Conservation (phyloP, 2,888 invertebrate species). For the Pyrgus malvae region DNA sequence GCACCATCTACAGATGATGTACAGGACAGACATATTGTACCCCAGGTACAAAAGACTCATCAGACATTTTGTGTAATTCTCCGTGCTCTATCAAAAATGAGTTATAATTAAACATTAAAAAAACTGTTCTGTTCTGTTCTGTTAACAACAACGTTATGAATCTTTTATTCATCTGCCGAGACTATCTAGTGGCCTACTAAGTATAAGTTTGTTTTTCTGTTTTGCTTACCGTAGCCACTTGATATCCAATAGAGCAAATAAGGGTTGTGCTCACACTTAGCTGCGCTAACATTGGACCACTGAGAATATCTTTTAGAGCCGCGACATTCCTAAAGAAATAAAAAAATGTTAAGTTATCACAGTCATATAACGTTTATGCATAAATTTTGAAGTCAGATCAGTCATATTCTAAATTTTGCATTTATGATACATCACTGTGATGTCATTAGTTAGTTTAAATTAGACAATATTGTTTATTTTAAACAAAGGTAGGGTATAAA, state of each 20-base stretch:
- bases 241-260: conserved; percentile 67
- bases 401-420: too few relatives aligned
- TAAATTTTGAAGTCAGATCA: too few relatives aligned
- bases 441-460: too few relatives aligned
- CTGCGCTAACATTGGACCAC: conserved; percentile 65
- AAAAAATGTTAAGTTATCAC: background rate
- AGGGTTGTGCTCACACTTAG: conserved; percentile 59
- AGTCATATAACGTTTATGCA: background rate
- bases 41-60: conserved; percentile 63
- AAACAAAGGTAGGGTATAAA: too few relatives aligned
- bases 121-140: too few relatives aligned
- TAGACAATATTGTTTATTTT: background rate
- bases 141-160: too few relatives aligned
- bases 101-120: conserved; percentile 11
- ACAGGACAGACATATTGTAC: conserved; percentile 64
- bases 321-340: conserved; percentile 49
- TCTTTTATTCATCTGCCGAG: too few relatives aligned
- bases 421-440: too few relatives aligned
- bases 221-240: conserved; percentile 58
- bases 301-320: conserved; percentile 53
- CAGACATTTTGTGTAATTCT: conserved; percentile 52
- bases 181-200: too few relatives aligned
- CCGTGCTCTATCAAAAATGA: conserved; percentile 49
- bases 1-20: conserved; percentile 66
- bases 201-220: background rate